These are phyloP conservation scores for Rhincodon typus DNA, from an alignment of 2,797 vertebrate genomes.

Conservation along the genomic window DNA sequence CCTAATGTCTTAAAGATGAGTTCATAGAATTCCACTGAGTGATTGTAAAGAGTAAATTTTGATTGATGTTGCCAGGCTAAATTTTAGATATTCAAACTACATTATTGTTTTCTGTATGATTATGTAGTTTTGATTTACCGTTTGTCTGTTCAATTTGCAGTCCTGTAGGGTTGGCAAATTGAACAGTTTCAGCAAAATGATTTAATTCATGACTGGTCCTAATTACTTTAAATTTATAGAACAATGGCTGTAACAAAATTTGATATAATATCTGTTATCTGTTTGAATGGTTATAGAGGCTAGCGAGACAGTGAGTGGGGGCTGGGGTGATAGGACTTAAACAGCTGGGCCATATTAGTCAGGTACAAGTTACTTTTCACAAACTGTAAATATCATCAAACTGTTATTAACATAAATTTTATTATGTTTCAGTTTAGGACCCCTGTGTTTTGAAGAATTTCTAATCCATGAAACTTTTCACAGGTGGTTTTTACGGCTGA, in stretches of 20 bases:
- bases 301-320: neutral
- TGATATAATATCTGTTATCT: neutral
- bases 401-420: neutral
- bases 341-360: neutral
- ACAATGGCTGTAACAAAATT: neutral
- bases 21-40: neutral
- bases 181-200: neutral
- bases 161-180: neutral
- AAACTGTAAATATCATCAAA: neutral
- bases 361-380: neutral
- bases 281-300: neutral
- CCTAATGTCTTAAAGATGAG: neutral
- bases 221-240: neutral
- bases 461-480: neutral
- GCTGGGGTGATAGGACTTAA: neutral
- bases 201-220: neutral
- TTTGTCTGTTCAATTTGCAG: neutral
- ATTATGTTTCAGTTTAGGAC: neutral
- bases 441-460: neutral
- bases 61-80: neutral
- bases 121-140: neutral
- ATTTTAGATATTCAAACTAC: neutral
- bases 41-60: neutral
- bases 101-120: neutral
- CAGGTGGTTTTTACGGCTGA: neutral